These are phyloP conservation scores for Boloria euphrosyne DNA, from an alignment of 2,888 invertebrate species.

Conservation along the genomic window DNA sequence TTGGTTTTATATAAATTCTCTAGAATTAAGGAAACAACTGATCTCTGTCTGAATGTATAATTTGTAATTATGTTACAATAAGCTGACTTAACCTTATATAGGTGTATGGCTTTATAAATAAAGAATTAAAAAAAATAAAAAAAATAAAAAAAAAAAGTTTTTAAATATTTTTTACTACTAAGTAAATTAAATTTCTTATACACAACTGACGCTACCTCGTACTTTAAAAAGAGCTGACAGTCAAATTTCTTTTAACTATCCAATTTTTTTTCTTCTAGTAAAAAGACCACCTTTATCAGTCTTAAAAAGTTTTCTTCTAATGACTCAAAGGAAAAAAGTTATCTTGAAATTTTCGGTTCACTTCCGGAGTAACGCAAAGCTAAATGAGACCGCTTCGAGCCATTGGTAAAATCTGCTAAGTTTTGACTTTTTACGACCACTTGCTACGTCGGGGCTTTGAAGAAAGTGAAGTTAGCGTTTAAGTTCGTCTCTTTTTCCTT, in stretches of 20 bases:
- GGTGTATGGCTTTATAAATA: no score
- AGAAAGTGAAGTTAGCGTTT: neutral
- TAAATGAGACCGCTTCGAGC: conserved; percentile 14
- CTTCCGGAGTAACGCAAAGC: conserved; percentile 26
- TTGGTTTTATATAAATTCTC: no score
- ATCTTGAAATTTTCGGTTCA: conserved; percentile 24
- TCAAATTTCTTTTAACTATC: neutral
- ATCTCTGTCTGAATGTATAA: no score
- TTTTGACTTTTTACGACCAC: conserved; percentile 25
- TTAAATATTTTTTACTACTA: no score
- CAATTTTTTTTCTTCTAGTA: neutral
- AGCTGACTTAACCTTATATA: no score
- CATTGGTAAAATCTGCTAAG: conserved; percentile 18
- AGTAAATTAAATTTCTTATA: no score
- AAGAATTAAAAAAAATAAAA: no score
- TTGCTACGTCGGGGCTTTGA: conserved; percentile 5
- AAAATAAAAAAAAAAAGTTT: no score
- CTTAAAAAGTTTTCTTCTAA: conserved; percentile 11
- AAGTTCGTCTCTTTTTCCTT: neutral
- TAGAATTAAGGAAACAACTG: no score
- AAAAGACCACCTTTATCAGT: neutral
- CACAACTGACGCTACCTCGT: no score
- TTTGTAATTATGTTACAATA: no score
- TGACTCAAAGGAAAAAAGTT: conserved; percentile 22
- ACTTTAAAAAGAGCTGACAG: neutral